These are phyloP conservation scores for Gibbula magus DNA, from an alignment of 2,888 invertebrate genomes.

Conservation along the genomic window DNA sequence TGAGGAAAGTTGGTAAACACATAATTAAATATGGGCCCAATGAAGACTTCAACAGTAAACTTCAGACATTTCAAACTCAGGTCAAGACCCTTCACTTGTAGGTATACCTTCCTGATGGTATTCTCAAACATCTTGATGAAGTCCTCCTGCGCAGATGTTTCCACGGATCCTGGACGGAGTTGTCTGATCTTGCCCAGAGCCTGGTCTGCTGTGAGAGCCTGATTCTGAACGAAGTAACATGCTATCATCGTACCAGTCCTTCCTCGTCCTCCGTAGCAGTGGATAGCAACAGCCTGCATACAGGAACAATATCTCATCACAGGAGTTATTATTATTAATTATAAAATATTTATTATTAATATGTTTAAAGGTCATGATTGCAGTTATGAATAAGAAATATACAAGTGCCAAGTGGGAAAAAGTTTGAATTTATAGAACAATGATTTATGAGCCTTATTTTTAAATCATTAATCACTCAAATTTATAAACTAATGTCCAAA, in stretches of 20 bases:
- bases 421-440: no score
- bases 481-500: no score
- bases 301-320: not conserved
- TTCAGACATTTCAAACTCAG: not conserved
- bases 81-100: not conserved
- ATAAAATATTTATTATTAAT: no score
- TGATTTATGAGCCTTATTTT: no score
- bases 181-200: conserved; percentile 62
- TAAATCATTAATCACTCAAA: no score
- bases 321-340: no score
- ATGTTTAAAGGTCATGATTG: no score
- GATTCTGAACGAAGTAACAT: conserved; percentile 82
- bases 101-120: not conserved
- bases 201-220: conserved; percentile 69
- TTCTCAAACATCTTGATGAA: conserved; percentile 44
- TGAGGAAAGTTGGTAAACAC: no score
- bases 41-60: not conserved
- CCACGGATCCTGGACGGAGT: conserved; percentile 72
- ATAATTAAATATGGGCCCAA: no score
- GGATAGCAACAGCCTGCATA: conserved; percentile 81
- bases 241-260: conserved; percentile 85
- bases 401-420: no score
- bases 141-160: conserved; percentile 72
- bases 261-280: conserved; percentile 84
- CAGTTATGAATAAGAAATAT: no score